phyloP scores from a whole-genome alignment of 2,888 invertebrate species.

The Lucinisca nassula region DNA sequence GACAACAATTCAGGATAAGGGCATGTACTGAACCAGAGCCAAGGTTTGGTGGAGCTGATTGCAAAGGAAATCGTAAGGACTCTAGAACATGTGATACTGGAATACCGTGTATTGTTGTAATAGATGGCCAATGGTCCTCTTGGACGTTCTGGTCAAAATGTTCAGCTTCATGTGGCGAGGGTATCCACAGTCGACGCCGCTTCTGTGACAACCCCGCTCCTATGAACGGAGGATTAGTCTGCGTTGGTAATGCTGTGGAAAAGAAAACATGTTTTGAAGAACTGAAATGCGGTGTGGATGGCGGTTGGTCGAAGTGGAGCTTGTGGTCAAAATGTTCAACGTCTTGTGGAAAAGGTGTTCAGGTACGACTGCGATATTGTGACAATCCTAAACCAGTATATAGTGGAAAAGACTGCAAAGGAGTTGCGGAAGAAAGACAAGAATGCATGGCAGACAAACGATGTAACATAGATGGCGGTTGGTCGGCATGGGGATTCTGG shows the following conservation, averaged over 20 bases:
- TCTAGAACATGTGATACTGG: slow-evolving; percentile 38
- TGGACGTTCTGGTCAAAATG: slow-evolving; percentile 16
- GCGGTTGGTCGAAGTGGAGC: slow-evolving; percentile 45
- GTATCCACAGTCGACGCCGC: slow-evolving; percentile 22
- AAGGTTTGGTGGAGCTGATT: slow-evolving; percentile 38
- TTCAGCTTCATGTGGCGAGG: not conserved
- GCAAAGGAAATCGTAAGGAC: slow-evolving; percentile 35
- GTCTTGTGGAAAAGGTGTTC: slow-evolving; percentile 49
- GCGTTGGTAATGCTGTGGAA: slow-evolving; percentile 34
- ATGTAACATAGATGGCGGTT: slow-evolving; percentile 52
- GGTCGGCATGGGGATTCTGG: slow-evolving; percentile 52
- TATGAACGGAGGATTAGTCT: slow-evolving; percentile 35
- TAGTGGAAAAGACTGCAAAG: slow-evolving; percentile 48
- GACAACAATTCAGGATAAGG: slow-evolving; percentile 28
- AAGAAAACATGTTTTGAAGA: slow-evolving; percentile 39
- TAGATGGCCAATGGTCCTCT: slow-evolving; percentile 9
- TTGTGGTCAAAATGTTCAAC: slow-evolving; percentile 36
- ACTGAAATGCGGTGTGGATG: slow-evolving; percentile 29
- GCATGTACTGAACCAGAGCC: slow-evolving; percentile 59
- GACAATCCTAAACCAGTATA: slow-evolving; percentile 47
- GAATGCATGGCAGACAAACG: slow-evolving; percentile 34
- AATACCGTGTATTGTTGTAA: slow-evolving; percentile 6
- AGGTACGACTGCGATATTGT: slow-evolving; percentile 51
- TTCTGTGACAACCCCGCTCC: slow-evolving; percentile 53
- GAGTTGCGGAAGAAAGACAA: slow-evolving; percentile 39